Conservation (phyloP, 2,113 vertebrate species). For the Oreotrochilus melanogaster region DNA sequence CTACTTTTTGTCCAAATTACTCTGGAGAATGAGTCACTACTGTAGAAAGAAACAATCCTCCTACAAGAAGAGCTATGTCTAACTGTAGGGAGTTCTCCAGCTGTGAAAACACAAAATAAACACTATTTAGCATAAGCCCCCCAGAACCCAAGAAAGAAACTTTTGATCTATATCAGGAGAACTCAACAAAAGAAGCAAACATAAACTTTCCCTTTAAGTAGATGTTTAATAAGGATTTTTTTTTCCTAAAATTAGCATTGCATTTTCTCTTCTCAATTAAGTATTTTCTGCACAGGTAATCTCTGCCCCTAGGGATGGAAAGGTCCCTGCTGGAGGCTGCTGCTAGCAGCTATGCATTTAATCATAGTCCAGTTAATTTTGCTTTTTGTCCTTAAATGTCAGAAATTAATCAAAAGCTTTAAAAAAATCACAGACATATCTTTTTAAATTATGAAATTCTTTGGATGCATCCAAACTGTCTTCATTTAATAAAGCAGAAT, state of each 20-base stretch:
- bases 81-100: conserved; percentile 33
- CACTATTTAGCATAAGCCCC: background rate
- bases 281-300: conserved; percentile 66
- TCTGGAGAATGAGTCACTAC: conserved; percentile 45
- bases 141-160: background rate
- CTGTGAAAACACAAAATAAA: conserved; percentile 59
- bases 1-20: background rate
- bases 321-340: background rate
- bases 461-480: background rate
- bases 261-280: conserved; percentile 17
- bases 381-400: background rate
- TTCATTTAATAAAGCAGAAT: conserved; percentile 2
- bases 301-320: conserved; percentile 8
- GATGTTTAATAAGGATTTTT: background rate
- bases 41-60: conserved; percentile 10
- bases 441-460: background rate
- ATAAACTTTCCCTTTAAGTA: background rate
- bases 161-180: background rate
- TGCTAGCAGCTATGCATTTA: background rate
- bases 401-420: background rate
- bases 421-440: background rate
- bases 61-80: conserved; percentile 14
- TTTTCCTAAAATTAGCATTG: background rate
- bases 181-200: background rate
- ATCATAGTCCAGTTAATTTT: background rate